Evolutionary conservation across 1,140 invertebrate species (phyloP).

Genomic region (Euborellia annulipes): DNA sequence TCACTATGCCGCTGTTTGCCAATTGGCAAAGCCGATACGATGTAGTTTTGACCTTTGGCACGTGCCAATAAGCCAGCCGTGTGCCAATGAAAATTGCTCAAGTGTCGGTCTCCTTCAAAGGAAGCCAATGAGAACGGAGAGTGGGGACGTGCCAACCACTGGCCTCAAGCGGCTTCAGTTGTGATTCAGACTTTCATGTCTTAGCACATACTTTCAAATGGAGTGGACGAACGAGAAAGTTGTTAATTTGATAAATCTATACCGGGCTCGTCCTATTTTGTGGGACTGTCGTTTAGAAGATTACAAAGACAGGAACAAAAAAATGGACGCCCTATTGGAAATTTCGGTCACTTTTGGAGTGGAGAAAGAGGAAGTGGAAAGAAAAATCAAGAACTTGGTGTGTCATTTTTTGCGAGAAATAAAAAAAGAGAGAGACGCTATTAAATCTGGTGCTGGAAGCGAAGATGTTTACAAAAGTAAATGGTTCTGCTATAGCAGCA

Average conservation of each 20-base stretch:
- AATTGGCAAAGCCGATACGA: too few species aligned
- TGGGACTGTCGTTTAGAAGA: slow-evolving; percentile 7
- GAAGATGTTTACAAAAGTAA: slow-evolving; percentile 12
- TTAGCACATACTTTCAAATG: too few species aligned
- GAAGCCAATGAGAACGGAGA: too few species aligned
- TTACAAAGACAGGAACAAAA: slow-evolving; percentile 12
- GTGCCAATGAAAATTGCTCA: too few species aligned
- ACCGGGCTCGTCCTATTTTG: slow-evolving; percentile 8
- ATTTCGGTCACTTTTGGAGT: slow-evolving; percentile 12
- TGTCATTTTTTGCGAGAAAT: slow-evolving; percentile 13
- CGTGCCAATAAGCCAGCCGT: too few species aligned
- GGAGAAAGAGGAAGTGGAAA: slow-evolving; percentile 14
- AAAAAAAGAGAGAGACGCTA: slow-evolving; percentile 14
- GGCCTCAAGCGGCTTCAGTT: too few species aligned
- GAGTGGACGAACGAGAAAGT: slow-evolving; percentile 8
- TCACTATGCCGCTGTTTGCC: too few species aligned
- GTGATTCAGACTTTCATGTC: too few species aligned
- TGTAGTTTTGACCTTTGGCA: too few species aligned
- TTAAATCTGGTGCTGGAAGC: slow-evolving; percentile 13
- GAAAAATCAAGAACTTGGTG: slow-evolving; percentile 14
- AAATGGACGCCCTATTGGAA: slow-evolving; percentile 12
- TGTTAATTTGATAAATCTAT: slow-evolving; percentile 8
- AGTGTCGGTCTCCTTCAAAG: too few species aligned
- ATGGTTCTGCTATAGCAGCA: slow-evolving; percentile 13
- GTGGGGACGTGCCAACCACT: too few species aligned